Percentiles rank a stretch among this genome's conserved stretches.
Evolutionary conservation across 2,797 vertebrate species (phyloP).

Genomic region (Rhinogobio ventralis): DNA sequence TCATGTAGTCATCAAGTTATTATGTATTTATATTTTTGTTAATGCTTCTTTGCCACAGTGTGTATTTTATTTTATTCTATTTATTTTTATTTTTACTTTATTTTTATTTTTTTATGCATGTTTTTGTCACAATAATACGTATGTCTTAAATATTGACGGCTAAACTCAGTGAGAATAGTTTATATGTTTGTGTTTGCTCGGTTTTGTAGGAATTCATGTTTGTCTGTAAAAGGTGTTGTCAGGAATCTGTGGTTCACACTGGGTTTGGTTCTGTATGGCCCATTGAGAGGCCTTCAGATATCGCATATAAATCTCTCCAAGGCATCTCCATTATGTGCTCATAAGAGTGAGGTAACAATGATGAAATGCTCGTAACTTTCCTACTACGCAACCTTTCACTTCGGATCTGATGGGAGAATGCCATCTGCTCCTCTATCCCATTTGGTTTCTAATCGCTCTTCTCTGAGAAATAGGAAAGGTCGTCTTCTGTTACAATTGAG

Average conservation of each 20-base stretch:
- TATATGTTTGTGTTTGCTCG: neutral
- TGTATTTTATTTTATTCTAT: too few species aligned
- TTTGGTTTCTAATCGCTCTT: slow-evolving; percentile 25
- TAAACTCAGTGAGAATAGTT: neutral
- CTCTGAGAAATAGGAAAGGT: slow-evolving; percentile 11
- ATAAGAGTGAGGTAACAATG: slow-evolving; percentile 50
- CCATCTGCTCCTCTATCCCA: slow-evolving; percentile 7
- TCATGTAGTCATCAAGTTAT: neutral
- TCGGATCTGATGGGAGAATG: slow-evolving; percentile 16
- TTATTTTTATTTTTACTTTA: neutral
- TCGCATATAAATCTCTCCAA: slow-evolving; percentile 25
- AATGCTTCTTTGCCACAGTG: too few species aligned
- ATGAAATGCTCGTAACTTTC: slow-evolving; percentile 50
- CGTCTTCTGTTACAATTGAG: neutral
- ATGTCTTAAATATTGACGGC: neutral
- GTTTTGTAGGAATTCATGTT: neutral
- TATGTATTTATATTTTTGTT: neutral
- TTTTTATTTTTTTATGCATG: neutral
- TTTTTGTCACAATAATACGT: neutral
- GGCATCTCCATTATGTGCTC: slow-evolving; percentile 42
- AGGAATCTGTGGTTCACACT: neutral
- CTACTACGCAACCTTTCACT: neutral
- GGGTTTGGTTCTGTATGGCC: neutral
- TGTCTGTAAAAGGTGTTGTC: slow-evolving; percentile 6
- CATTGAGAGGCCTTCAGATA: slow-evolving; percentile 28